Percentiles rank a stretch among this genome's conserved stretches.
Evolutionary conservation across 1,140 invertebrate genomes (phyloP).

Genomic region (Drosophila sp.): DNA sequence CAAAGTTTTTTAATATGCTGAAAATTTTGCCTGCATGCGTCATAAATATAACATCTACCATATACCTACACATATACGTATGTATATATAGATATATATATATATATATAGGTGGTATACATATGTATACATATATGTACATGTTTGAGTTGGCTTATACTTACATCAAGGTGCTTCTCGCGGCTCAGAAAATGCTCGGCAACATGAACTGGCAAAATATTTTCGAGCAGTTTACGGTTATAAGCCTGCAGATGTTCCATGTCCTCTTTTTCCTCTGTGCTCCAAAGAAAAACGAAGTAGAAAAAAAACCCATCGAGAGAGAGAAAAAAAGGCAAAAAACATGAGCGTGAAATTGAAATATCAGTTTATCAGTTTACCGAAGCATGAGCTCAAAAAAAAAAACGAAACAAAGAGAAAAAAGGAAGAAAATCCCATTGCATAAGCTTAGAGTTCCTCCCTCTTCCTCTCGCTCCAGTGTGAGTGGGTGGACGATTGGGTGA

Average conservation of each 20-base stretch:
- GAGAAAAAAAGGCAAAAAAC: constrained; percentile 44
- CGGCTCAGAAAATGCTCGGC: constrained; percentile 95
- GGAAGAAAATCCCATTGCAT: constrained; percentile 37
- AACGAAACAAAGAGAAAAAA: constrained; percentile 25
- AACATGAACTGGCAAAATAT: constrained; percentile 97
- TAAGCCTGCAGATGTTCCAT: constrained; percentile 97
- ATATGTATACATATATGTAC: constrained; percentile 1
- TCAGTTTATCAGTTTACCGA: constrained; percentile 75
- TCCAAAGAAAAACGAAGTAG: constrained; percentile 10
- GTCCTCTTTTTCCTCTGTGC: constrained; percentile 94
- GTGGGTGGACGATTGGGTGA: constrained; percentile 22
- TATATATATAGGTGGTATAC: not conserved
- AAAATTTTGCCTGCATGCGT: constrained; percentile 42
- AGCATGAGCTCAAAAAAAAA: constrained; percentile 42
- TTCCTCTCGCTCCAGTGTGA: not conserved
- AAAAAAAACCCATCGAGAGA: constrained; percentile 17
- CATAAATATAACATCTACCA: constrained; percentile 35
- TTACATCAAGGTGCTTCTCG: constrained; percentile 91
- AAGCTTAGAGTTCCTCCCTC: constrained; percentile 21
- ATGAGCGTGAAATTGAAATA: constrained; percentile 77
- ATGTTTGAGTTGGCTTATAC: constrained; percentile 73
- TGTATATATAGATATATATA: not conserved
- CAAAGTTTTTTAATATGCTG: constrained; percentile 60
- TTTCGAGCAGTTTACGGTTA: constrained; percentile 95
- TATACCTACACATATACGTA: not conserved